Base-by-base conservation (phyloP, 2,113 vertebrate species). In the Crotalus horridus region DNA sequence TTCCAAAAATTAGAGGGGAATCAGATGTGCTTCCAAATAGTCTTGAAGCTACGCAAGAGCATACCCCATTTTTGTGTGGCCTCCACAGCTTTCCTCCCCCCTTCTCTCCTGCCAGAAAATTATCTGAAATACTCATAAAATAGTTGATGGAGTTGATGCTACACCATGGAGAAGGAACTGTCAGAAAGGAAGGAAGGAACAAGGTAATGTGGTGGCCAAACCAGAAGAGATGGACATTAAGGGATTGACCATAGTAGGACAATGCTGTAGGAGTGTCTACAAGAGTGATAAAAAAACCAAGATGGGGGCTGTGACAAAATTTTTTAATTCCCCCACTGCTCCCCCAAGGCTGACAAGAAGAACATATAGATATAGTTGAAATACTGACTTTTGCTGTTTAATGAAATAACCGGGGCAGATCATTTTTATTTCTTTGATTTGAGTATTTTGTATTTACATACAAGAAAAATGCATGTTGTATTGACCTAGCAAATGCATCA, bases 81-180 rank as follows among this genome's bases (percentile, higher is more conserved):
- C 59, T 61, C 24, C 9, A 61, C 24, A 61, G 59, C 29, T n/a
- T n/a, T 29, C 64, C 64, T 69, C 1, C 61, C 61, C n/a, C 1
- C 4, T 26, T 69, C 29, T 5, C 21, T 61, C 59, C 24, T 29
- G 26, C 89, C 91, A 59, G 85, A 2, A 55, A 39, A 29, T 0
- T 0, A 48, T 17, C 81, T 24, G 29, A 0, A 0, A 0, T 5
- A 26, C 69, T 90, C 0, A 0, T 20, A 23, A 61, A 39, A 55
- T 54, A 69, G 88, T 91, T 48, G 85, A 0, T 1, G 0, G 0
- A 4, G 29, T 33, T 89, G 3, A 64, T 64, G 26, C 59, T 64
- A 64, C 59, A 29, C 1, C 26, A 29, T 64, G 61, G 61, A 10
- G 0, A 26, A 74, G 54, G 39, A 54, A 33, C 33, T 24, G 64